Evolutionary conservation across 2,113 vertebrate genomes (phyloP), one percentile per base, ranked within the genome.

Genomic region (Glareola pratincola): DNA sequence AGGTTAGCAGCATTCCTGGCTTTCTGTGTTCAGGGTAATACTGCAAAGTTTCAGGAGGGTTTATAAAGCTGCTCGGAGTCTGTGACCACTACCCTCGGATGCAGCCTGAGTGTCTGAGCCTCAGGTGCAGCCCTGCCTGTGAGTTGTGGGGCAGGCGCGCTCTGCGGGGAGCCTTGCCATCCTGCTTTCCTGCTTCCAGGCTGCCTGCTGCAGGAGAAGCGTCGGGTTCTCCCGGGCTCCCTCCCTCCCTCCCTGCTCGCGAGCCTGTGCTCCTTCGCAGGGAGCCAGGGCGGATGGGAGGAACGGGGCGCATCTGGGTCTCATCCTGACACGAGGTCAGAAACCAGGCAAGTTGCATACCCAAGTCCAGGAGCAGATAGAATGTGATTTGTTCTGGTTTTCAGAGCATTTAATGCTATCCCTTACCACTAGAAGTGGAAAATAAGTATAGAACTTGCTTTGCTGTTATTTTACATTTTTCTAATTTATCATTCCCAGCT

Each of bases 1-100:
- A 99, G 98, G 99, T 98, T 97, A 98, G 98, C 79, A 98, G 98
- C 79, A 76, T n/a, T 92, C 75, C 47, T 88, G 14, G 13, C 24
- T 78, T 67, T 64, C 48, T 74, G 67, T 14, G 4, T 77, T 63
- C 18, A 7, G 62, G 50, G 32, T 14, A 37, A 53, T 24, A 24
- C 20, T 0, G 0, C 16, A 30, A 57, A 45, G 17, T n/a, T 74
- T 24, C 23, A 14, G 63, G 56, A 34, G 36, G 12, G 3, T 34
- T 47, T 54, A 3, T 16, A 63, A 50, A 74, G 48, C 54, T 54
- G 53, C 60, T 62, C 54, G 34, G 41, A 47, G 29, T n/a, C 59
- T 77, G 16, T 41, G 29, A 17, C 88, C 29, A 30, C 47, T 45
- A 34, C 24, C 12, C 18, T 41, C 0, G 0, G 22, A 15, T 27